phyloP scores from a whole-genome alignment of 2,888 invertebrate genomes.

The Pheosia gnoma region DNA sequence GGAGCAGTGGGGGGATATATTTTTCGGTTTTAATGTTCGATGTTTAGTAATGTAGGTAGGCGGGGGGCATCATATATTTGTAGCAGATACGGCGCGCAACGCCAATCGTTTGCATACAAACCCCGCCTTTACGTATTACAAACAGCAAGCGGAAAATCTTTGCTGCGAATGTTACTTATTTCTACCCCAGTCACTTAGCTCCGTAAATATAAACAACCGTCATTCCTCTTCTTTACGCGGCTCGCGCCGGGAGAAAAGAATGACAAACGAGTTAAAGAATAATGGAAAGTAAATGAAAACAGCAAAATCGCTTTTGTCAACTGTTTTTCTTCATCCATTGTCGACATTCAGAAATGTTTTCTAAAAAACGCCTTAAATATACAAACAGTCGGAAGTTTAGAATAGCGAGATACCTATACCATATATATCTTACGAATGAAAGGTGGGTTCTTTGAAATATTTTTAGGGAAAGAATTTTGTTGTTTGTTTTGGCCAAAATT shows the following conservation, averaged over 20 bases:
- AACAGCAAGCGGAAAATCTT: conserved; percentile 56
- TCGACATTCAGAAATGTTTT: conserved; percentile 60
- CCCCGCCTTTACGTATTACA: conserved; percentile 31
- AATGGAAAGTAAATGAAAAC: conserved; percentile 82
- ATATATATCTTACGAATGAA: not conserved
- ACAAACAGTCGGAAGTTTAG: conserved; percentile 30
- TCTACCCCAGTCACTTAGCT: conserved; percentile 69
- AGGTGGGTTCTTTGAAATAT: not conserved
- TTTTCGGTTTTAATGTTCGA: conserved; percentile 2
- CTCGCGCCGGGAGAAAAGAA: conserved; percentile 71
- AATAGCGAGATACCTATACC: not conserved
- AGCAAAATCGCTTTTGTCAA: conserved; percentile 78
- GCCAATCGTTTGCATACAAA: conserved; percentile 38
- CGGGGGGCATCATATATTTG: conserved; percentile 7
- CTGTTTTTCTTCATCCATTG: conserved; percentile 66
- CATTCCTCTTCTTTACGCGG: conserved; percentile 75
- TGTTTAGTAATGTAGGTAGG: not conserved
- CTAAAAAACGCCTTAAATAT: conserved; percentile 52
- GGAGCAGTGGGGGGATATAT: not conserved
- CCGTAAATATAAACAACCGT: conserved; percentile 75
- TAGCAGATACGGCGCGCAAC: conserved; percentile 24
- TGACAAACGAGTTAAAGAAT: conserved; percentile 80
- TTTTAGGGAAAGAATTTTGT: not conserved
- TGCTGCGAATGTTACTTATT: conserved; percentile 64
- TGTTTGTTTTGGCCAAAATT: not conserved